These are phyloP conservation scores for Phoeniculus purpureus DNA, from an alignment of 2,797 vertebrate genomes.

Conservation along the genomic window DNA sequence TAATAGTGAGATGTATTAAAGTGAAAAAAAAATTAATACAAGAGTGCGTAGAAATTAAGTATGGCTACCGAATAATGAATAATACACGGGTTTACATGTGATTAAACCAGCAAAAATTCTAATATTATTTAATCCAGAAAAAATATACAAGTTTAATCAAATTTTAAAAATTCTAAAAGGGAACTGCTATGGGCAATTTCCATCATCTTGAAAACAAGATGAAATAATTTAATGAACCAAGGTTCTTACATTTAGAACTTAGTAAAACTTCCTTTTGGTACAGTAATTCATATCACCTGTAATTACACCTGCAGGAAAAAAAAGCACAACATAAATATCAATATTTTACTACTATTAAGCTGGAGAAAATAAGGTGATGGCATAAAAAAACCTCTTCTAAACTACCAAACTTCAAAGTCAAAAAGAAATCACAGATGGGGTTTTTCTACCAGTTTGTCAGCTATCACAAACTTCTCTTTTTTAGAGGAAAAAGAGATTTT, in stretches of 20 bases:
- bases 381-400: neutral
- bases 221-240: neutral
- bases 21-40: neutral
- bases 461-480: neutral
- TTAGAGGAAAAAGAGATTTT: neutral
- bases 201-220: neutral
- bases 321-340: neutral
- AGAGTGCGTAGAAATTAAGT: neutral
- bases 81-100: neutral
- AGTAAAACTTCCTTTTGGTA: neutral
- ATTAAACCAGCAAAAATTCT: neutral
- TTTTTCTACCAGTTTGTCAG: neutral
- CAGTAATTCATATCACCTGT: neutral
- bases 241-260: neutral
- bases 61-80: neutral
- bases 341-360: neutral
- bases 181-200: neutral
- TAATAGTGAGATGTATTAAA: neutral
- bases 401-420: neutral
- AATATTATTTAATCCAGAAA: neutral
- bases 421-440: neutral
- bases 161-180: neutral
- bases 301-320: rapidly evolving
- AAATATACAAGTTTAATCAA: neutral
- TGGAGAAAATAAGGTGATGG: neutral